Base-by-base conservation (phyloP, 2,797 vertebrate genomes). In the Odontamblyopus lacepedii region DNA sequence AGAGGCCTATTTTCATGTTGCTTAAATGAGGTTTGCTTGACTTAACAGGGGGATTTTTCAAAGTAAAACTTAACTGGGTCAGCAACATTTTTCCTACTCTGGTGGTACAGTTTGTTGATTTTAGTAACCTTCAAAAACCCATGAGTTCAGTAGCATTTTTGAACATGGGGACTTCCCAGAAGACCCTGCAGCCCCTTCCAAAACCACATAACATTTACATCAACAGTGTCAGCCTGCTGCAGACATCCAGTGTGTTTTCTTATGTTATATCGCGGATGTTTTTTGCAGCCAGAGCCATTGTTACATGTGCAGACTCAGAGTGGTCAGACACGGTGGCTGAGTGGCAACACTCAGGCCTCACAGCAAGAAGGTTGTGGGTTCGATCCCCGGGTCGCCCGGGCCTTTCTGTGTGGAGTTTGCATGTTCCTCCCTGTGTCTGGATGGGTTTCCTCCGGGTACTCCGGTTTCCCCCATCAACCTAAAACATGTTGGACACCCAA, bases 101-200 rank as follows among this genome's bases (percentile, higher is more conserved):
- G 6, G 62, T 35, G 6, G 63, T 35, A 60, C 86, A 72, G 53
- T 69, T 59, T 19, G 69, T 57, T 79, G 51, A 68, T 19, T 19
- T 68, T 59, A 35, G 48, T 67, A 65, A 83, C 73, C 74, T 83
- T 83, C 78, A 70, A 67, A 85, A 70, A 70, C 80, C 81, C 73
- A 59, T 51, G 38, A 70, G 27, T 19, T 59, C 56, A 73, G 74
- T 75, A 44, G 67, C 82, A 68, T 83, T 69, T 71, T 59, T 73
- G 71, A 83, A 66, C 79, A 70, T 30, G 4, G 57, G 91, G 77
- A 90, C 81, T 92, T 92, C 74, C 89, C 87, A 86, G 72, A 87
- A 84, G 86, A 88, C 88, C 88, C 87, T 70, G 19, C 38, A 73
- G 71, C 69, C 74, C 59, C 66, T 61, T 57, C 70, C 68, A 82